These are phyloP conservation scores for Podarcis cretensis DNA, from an alignment of 2,113 vertebrate species.

Conservation along the genomic window DNA sequence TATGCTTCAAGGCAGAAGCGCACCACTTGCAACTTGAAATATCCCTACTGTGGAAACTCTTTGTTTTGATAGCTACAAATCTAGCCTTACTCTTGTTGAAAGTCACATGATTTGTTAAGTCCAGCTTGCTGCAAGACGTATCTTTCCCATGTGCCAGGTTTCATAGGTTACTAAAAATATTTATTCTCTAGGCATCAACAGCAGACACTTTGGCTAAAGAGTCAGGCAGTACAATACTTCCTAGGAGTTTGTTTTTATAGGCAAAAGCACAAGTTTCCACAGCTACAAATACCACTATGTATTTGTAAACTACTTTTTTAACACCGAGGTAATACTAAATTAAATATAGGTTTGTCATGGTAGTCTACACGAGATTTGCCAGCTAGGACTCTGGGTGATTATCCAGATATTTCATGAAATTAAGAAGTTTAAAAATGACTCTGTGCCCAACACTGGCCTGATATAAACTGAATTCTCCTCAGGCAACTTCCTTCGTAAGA, in stretches of 20 bases:
- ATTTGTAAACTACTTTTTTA: neutral
- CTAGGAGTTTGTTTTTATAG: conserved; percentile 49
- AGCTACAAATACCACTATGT: neutral
- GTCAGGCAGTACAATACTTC: conserved; percentile 20
- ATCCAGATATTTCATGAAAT: neutral
- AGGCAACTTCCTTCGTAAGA: neutral
- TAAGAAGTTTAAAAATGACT: neutral
- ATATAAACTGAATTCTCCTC: neutral
- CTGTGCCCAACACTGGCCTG: neutral
- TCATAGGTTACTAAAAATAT: accelerated
- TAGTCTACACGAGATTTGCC: accelerated
- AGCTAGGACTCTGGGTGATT: neutral
- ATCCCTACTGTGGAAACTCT: neutral
- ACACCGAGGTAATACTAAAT: neutral
- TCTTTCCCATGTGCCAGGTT: neutral
- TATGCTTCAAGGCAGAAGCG: neutral
- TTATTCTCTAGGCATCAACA: neutral
- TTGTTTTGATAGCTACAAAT: neutral
- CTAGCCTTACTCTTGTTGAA: no score
- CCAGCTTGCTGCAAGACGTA: neutral
- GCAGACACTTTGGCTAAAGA: neutral
- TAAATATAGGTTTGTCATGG: neutral
- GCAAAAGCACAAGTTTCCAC: conserved; percentile 40
- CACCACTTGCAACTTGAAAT: neutral
- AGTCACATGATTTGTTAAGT: neutral